Evolutionary conservation across 1,140 invertebrate genomes (phyloP).

Genomic region (Olivierus martensii): DNA sequence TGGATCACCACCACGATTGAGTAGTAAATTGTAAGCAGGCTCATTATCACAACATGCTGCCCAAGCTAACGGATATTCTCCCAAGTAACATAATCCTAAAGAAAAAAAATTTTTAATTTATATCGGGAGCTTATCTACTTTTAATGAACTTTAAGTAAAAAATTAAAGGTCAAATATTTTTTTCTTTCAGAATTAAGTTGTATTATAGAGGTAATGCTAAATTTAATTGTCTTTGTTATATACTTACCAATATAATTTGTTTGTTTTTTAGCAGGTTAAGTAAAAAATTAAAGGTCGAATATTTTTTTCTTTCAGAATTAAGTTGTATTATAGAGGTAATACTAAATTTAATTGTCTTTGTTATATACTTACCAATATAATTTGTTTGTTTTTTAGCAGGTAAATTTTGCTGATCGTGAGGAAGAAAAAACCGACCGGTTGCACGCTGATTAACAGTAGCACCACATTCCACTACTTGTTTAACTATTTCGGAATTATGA

Average conservation of each 20-base stretch:
- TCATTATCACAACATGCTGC: conserved; percentile 92
- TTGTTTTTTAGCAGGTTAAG: neutral
- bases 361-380: neutral
- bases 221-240: too few species aligned
- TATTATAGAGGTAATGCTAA: too few species aligned
- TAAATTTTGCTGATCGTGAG: conserved; percentile 61
- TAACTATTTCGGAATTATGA: conserved; percentile 85
- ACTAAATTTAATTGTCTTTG: too few species aligned
- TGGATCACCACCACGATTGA: conserved; percentile 82
- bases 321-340: too few species aligned
- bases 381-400: neutral
- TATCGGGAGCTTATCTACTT: too few species aligned
- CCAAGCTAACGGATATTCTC: conserved; percentile 92
- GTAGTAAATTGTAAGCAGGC: conserved; percentile 89
- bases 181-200: too few species aligned
- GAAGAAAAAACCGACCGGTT: conserved; percentile 51
- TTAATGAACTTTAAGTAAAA: too few species aligned
- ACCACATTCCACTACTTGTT: conserved; percentile 76
- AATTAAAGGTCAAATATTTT: too few species aligned
- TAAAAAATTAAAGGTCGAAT: too few species aligned
- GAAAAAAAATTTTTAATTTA: too few species aligned
- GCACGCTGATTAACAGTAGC: conserved; percentile 84
- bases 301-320: too few species aligned
- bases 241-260: neutral
- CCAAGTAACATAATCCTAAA: conserved; percentile 73